Evolutionary conservation across 2,888 invertebrate species (phyloP), one percentile per base, ranked within the genome.

Genomic region (Euzophera pinguis): DNA sequence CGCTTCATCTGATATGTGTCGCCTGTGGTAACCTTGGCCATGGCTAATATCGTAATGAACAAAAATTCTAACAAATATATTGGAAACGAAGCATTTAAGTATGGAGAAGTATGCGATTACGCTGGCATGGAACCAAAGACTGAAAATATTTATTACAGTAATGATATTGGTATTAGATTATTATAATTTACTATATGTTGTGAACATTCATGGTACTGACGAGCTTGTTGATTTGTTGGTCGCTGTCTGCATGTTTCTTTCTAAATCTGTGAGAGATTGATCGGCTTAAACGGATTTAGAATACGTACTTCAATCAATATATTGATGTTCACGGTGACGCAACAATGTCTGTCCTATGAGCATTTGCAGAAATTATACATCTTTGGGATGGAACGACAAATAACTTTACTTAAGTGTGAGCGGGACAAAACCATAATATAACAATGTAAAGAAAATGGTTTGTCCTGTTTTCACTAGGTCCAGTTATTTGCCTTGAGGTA

Each of bases 111-210:
- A 73, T 72, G 76, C 79, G 76, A 76, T 71, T 39, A 79, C 75
- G 83, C 80, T 84, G 78, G 78, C 78, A 77, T 73, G 76, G 73
- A 83, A 84, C 84, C 85, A 86, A 87, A 86, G 86, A 86, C 85
- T 86, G 86, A 75, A 72, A 80, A 78, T 82, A 84, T 81, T 82
- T 81, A 78, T 78, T 75, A 77, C 74, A 74, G 71, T 78, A 77
- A 76, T 77, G 68, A 75, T 81, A 79, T 78, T 81, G 82, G 79
- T 78, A 73, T 81, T 80, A 81, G 77, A 79, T 79, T 82, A 81
- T 74, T 71, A 71, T 71, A 63, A 63, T 65, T 59, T 61, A 63
- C 66, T 66, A 62, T 64, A 62, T 63, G 66, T 65, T 64, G 63
- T 62, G 58, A 59, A 62, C 63, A 65, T 61, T 61, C 61, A 54